These are phyloP conservation scores for Polyploca ridens DNA, from an alignment of 2,888 invertebrate species.

Conservation along the genomic window DNA sequence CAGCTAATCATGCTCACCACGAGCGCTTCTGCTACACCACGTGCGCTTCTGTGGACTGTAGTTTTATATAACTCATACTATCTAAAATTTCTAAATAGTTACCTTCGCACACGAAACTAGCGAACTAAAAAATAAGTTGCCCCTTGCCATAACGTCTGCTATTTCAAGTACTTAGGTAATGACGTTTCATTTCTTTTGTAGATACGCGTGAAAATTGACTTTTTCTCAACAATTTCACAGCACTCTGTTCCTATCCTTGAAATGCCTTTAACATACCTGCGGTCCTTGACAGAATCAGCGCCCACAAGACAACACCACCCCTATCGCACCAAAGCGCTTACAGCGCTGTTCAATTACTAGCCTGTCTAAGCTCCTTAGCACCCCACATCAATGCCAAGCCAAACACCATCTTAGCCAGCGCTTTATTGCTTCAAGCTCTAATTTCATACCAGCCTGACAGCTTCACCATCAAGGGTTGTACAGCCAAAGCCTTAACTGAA, in stretches of 20 bases:
- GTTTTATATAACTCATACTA: too few species aligned
- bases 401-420: slow-evolving; percentile 60
- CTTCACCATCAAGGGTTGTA: slow-evolving; percentile 49
- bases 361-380: slow-evolving; percentile 59
- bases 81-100: too few species aligned
- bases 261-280: not conserved
- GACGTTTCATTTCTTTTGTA: too few species aligned
- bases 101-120: too few species aligned
- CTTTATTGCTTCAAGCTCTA: slow-evolving; percentile 68
- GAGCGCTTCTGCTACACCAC: too few species aligned
- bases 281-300: slow-evolving; percentile 50
- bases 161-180: too few species aligned
- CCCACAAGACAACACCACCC: slow-evolving; percentile 57
- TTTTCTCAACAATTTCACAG: too few species aligned
- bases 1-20: too few species aligned
- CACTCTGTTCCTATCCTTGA: not conserved
- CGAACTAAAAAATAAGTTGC: too few species aligned
- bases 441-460: slow-evolving; percentile 69
- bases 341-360: slow-evolving; percentile 69
- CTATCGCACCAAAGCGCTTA: slow-evolving; percentile 75
- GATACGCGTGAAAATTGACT: too few species aligned
- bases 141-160: too few species aligned
- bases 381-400: slow-evolving; percentile 54
- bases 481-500: slow-evolving; percentile 53
- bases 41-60: too few species aligned